Evolutionary conservation across 2,888 invertebrate species (phyloP).

Genomic region (Aspidiotus destructor): DNA sequence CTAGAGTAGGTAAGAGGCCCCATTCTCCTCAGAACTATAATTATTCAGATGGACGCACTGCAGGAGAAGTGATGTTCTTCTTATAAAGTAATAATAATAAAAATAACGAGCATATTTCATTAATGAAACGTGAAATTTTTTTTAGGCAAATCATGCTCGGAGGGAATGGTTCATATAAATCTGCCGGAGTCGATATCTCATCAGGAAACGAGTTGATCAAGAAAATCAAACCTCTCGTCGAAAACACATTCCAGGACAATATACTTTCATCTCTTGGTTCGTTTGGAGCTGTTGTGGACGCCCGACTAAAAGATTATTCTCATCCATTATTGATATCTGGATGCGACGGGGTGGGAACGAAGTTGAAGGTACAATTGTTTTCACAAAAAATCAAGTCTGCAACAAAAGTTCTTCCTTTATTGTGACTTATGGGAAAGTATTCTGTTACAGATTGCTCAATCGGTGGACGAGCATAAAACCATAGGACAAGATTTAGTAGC

Average conservation of each 20-base stretch:
- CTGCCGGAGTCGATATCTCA: constrained; percentile 85
- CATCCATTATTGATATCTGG: constrained; percentile 87
- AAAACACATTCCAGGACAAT: constrained; percentile 66
- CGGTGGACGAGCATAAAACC: constrained; percentile 63
- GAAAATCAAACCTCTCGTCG: constrained; percentile 68
- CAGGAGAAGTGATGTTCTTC: too few species aligned
- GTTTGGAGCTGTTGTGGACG: constrained; percentile 87
- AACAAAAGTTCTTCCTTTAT: too few species aligned
- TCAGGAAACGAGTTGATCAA: constrained; percentile 81
- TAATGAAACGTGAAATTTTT: constrained; percentile 17
- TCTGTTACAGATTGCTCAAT: constrained; percentile 68
- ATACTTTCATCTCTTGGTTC: constrained; percentile 77
- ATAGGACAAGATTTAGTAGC: constrained; percentile 94
- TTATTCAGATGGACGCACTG: too few species aligned
- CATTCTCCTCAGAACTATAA: too few species aligned
- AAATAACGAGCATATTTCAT: too few species aligned
- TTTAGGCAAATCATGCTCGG: constrained; percentile 47
- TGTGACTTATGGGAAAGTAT: background rate
- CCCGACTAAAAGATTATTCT: constrained; percentile 60
- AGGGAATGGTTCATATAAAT: constrained; percentile 72
- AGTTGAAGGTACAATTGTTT: constrained; percentile 61
- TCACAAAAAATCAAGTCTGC: constrained; percentile 24
- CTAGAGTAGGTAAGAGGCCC: too few species aligned
- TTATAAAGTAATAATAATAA: too few species aligned
- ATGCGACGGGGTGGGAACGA: constrained; percentile 94